phyloP scores from a whole-genome alignment of 2,888 invertebrate species.

The Polylopha cassiicola region DNA sequence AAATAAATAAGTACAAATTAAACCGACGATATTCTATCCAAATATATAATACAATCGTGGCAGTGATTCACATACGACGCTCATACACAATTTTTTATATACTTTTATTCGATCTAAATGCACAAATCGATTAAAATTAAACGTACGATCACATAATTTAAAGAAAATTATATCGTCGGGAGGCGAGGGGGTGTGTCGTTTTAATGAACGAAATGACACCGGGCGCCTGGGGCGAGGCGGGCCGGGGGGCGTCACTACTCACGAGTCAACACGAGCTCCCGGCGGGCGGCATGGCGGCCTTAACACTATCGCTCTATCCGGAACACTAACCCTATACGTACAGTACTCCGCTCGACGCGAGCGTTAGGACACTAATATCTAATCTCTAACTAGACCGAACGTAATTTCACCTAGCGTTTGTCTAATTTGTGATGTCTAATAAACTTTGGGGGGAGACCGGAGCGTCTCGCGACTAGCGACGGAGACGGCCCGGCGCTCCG shows the following conservation, averaged over 20 bases:
- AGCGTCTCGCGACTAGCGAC: no score
- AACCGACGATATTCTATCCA: slow-evolving; percentile 43
- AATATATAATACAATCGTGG: slow-evolving; percentile 54
- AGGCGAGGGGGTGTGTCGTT: slow-evolving; percentile 53
- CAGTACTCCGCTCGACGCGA: neutral
- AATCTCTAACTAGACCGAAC: slow-evolving; percentile 20
- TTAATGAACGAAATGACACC: slow-evolving; percentile 39
- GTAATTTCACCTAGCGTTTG: slow-evolving; percentile 20
- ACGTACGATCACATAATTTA: slow-evolving; percentile 36
- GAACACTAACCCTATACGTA: slow-evolving; percentile 2
- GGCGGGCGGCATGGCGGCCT: slow-evolving; percentile 29
- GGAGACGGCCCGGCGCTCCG: no score
- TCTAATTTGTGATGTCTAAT: slow-evolving; percentile 21
- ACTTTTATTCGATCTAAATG: slow-evolving; percentile 63
- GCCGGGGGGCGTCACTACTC: slow-evolving; percentile 44
- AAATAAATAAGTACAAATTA: slow-evolving; percentile 63
- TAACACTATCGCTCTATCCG: neutral
- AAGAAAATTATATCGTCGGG: slow-evolving; percentile 24
- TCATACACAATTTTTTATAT: slow-evolving; percentile 47
- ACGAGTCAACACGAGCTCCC: slow-evolving; percentile 64
- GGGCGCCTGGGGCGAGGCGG: slow-evolving; percentile 34
- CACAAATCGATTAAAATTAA: slow-evolving; percentile 42
- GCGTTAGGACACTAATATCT: slow-evolving; percentile 13
- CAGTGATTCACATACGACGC: slow-evolving; percentile 54
- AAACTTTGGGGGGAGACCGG: no score